Evolutionary conservation across 2,888 invertebrate genomes (phyloP).

Genomic region (Apamea sordens): DNA sequence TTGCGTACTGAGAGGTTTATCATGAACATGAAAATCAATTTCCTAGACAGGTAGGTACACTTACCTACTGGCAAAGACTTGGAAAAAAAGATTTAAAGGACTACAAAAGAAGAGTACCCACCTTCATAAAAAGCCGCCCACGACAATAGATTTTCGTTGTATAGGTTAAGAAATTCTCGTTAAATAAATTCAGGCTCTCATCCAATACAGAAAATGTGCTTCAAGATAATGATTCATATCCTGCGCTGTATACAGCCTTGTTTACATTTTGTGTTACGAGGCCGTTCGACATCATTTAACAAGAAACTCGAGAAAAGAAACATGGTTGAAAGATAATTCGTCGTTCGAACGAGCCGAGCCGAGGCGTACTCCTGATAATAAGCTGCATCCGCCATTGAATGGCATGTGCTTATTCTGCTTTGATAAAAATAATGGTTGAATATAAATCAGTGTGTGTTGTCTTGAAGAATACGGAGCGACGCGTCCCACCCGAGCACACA

Average conservation of each 20-base stretch:
- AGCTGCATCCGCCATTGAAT: slow-evolving; percentile 67
- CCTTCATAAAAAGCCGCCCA: slow-evolving; percentile 33
- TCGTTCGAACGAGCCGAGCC: slow-evolving; percentile 48
- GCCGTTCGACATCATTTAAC: slow-evolving; percentile 57
- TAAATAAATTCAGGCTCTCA: slow-evolving; percentile 53
- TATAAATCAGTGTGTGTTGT: slow-evolving; percentile 75
- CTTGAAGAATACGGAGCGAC: slow-evolving; percentile 66
- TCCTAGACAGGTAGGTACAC: slow-evolving; percentile 4
- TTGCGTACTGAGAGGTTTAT: slow-evolving; percentile 19
- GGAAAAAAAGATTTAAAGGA: slow-evolving; percentile 35
- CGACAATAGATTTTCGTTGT: slow-evolving; percentile 52
- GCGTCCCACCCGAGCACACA: slow-evolving; percentile 61
- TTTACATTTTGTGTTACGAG: slow-evolving; percentile 53
- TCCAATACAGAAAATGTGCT: slow-evolving; percentile 55
- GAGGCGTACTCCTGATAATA: slow-evolving; percentile 64
- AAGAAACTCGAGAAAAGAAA: slow-evolving; percentile 55
- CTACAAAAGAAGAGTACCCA: slow-evolving; percentile 47
- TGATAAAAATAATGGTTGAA: slow-evolving; percentile 76
- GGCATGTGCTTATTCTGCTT: slow-evolving; percentile 66
- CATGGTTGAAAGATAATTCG: slow-evolving; percentile 57
- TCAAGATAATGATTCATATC: slow-evolving; percentile 61
- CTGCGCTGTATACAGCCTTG: slow-evolving; percentile 38
- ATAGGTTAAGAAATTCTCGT: slow-evolving; percentile 36
- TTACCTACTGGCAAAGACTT: slow-evolving; percentile 27
- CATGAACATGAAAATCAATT: slow-evolving; percentile 31